A percentile compares a stretch with the other conserved stretches of the same genome.
phyloP scores from a whole-genome alignment of 2,797 vertebrate genomes.

The Chrosomus eos region DNA sequence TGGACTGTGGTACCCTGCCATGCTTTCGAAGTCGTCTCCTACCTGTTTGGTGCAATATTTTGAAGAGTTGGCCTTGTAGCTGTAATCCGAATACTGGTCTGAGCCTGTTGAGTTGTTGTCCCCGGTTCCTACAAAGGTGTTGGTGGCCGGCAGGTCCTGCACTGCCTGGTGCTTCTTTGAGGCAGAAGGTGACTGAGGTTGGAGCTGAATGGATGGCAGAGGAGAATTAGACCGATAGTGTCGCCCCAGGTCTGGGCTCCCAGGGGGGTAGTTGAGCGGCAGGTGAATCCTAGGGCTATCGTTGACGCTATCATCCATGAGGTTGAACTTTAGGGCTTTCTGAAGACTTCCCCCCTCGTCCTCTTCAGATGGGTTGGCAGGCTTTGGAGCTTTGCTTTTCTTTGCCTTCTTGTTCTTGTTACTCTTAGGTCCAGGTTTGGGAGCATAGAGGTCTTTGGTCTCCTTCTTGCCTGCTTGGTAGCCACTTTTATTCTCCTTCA shows the following conservation, averaged over 20 bases:
- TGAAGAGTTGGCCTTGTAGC: constrained; percentile 98
- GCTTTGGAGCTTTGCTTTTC: constrained; percentile 93
- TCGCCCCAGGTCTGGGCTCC: constrained; percentile 93
- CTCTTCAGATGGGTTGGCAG: constrained; percentile 90
- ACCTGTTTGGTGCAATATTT: constrained; percentile 99
- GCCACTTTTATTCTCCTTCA: constrained; percentile 94
- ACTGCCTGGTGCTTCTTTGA: constrained; percentile 99
- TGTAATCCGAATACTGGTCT: constrained; percentile 99
- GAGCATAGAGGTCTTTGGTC: constrained; percentile 93
- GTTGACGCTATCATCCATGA: constrained; percentile 89
- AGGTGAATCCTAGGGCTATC: constrained; percentile 97
- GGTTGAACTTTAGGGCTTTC: constrained; percentile 95
- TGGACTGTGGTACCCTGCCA: constrained; percentile 76
- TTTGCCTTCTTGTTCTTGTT: constrained; percentile 91
- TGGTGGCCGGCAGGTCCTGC: constrained; percentile 97
- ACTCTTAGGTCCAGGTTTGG: constrained; percentile 91
- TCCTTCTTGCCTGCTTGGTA: constrained; percentile 98
- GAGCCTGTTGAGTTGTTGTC: constrained; percentile 98
- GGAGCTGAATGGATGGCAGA: constrained; percentile 94
- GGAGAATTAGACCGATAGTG: constrained; percentile 99
- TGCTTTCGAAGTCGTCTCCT: constrained; percentile 92
- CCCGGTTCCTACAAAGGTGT: constrained; percentile 98
- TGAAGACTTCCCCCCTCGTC: constrained; percentile 92
- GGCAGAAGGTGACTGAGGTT: constrained; percentile 96
- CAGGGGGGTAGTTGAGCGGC: constrained; percentile 94